Evolutionary conservation across 1,140 invertebrate species (phyloP), one percentile per base, ranked within the genome.

Genomic region (Aphaenogaster floridana): DNA sequence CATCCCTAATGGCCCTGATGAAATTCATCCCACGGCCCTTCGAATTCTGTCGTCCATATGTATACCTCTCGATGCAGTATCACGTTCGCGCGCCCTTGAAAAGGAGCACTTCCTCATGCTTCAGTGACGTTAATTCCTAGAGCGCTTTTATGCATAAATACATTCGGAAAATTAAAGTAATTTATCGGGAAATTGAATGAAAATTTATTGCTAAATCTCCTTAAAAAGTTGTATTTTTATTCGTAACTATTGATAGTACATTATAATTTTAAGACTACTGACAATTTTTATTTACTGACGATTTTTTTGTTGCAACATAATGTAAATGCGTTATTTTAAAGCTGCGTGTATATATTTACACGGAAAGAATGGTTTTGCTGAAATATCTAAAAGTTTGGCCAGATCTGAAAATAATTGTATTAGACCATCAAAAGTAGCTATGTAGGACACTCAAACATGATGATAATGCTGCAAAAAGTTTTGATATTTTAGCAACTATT

Each of bases 1-100:
- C 91, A 80, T 86, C 92, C 89, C 92, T 92, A 93, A 93, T 93
- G 88, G 88, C 66, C 71, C 88, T 88, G 88, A 90, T 92, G 92
- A 93, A 93, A 93, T 92, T 93, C 91, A 93, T 93, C 89, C 89
- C 78, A 91, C 74, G 88, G 69, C 50, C 87, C 71, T 80, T 79
- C 87, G 77, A 15, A 7, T 59, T 54, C 39, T 36, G 52, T 15
- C 54, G 48, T 54, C 61, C 57, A 42, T 45, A 42, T 74, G 17
- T 89, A 71, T 87, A 28, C 28, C 45, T 80, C 59, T 80, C 76
- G 42, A 59, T 42, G 42, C 88, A 54, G 80, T 87, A 74, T 61
- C 54, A 13, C 7, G 63, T 50, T 52, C 52, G 36, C 59, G 36
- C 81, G 28, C 54, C 36, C 42, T 59, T 42, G 88, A 50, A 68